Evolutionary conservation across 2,888 invertebrate species (phyloP), one percentile per base, ranked within the genome.

Genomic region (Liposcelis brunnea): DNA sequence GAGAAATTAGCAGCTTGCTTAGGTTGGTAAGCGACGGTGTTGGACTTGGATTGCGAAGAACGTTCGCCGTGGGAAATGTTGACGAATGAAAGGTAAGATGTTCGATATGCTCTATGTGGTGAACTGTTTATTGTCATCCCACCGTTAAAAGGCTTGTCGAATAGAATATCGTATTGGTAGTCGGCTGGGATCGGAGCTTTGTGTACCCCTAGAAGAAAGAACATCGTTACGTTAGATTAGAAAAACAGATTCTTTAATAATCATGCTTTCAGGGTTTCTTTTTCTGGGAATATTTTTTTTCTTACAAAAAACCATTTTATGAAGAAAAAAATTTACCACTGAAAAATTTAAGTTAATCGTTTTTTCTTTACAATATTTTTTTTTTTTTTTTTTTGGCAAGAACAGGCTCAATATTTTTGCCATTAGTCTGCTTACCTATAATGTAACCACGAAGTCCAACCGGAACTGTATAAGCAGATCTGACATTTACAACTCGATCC

Each of bases 391-490:
- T n/a, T n/a, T n/a, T n/a, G n/a, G n/a, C n/a, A n/a, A n/a, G n/a
- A n/a, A n/a, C n/a, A n/a, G n/a, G n/a, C n/a, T n/a, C n/a, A n/a
- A n/a, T n/a, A n/a, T n/a, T n/a, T n/a, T n/a, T n/a, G n/a, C n/a
- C 19, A 26, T 10, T 16, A 14, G 48, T 51, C 26, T 6, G 26
- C 26, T 50, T 62, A 51, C 71, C 86, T n/a, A 87, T 77, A 1
- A 97, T 68, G 0, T 89, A 93, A 21, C 95, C 97, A 50, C 75
- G 73, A 8, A 75, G 67, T 1, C 91, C 94, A 4, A 83, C 62
- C 0, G 91, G 91, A 12, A 87, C 84, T 1, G 80, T 72, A 56
- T 75, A 80, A 44, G 77, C 75, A 31, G 74, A 73, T 26, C 80
- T 70, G 0, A 82, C 77, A 57, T 81, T 77, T 3, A 93, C 76